phyloP scores from a whole-genome alignment of 2,113 vertebrate species.

The Vombatus ursinus region DNA sequence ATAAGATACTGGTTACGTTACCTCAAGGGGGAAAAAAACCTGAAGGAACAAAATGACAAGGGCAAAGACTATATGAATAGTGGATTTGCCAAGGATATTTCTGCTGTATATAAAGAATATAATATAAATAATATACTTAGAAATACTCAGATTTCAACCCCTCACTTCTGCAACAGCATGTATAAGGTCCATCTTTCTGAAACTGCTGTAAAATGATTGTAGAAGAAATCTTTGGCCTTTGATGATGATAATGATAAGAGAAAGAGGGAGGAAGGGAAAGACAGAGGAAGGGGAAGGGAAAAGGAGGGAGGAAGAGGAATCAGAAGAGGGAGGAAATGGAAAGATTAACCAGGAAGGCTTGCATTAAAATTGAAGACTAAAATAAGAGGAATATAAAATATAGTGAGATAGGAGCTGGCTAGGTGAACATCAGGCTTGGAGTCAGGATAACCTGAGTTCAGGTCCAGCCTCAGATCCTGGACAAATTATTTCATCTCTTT shows the following conservation, averaged over 20 bases:
- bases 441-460: background rate
- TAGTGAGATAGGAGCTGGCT: no score
- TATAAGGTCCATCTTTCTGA: background rate
- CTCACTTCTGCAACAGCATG: background rate
- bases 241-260: background rate
- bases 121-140: background rate
- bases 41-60: background rate
- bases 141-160: background rate
- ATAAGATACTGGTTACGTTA: background rate
- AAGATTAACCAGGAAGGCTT: no score
- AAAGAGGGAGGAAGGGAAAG: background rate
- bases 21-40: background rate
- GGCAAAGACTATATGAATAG: background rate
- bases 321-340: no score
- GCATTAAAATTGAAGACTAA: no score
- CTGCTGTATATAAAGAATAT: background rate
- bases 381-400: no score
- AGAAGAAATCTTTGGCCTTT: background rate
- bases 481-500: background rate
- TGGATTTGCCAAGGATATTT: background rate
- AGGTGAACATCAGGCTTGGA: no score
- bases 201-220: background rate
- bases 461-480: background rate
- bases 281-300: background rate
- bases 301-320: no score